Percentiles rank a stretch among this genome's conserved stretches.
These are phyloP conservation scores for Hedya salicella DNA, from an alignment of 2,888 invertebrate genomes.

Conservation along the genomic window DNA sequence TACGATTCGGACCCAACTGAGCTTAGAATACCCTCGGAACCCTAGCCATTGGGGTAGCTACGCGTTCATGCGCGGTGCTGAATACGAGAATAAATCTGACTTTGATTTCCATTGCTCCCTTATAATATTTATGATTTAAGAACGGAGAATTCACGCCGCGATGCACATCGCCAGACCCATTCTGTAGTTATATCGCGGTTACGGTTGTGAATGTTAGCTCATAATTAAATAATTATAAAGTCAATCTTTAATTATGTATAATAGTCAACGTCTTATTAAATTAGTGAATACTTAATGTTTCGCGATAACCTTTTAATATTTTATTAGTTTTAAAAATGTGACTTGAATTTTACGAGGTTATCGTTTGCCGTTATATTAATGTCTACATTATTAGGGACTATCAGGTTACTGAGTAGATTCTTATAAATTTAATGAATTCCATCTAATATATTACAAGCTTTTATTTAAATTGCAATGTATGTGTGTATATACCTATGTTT, in stretches of 20 bases:
- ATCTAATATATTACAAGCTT: no score
- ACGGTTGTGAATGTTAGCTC: slow-evolving; percentile 6
- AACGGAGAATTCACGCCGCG: background rate
- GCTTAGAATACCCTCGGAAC: slow-evolving; percentile 50
- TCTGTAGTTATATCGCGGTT: background rate
- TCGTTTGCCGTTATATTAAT: no score
- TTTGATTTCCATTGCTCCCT: slow-evolving; percentile 9
- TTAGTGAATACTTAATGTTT: background rate
- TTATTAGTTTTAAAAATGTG: background rate
- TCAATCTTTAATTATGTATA: slow-evolving; percentile 6
- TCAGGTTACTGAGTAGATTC: no score
- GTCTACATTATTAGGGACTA: no score
- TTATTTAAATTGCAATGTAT: no score
- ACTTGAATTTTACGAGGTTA: no score
- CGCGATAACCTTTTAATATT: background rate
- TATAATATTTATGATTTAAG: background rate
- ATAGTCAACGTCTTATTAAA: background rate
- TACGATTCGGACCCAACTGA: slow-evolving; percentile 62
- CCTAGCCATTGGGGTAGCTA: slow-evolving; percentile 52
- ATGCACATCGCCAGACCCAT: background rate
- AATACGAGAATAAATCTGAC: background rate
- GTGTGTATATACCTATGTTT: no score
- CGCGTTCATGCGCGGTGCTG: slow-evolving; percentile 67
- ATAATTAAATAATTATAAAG: slow-evolving; percentile 4
- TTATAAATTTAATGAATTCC: no score